phyloP scores from a whole-genome alignment of 2,888 invertebrate species.

The Alviniconcha strummeri region DNA sequence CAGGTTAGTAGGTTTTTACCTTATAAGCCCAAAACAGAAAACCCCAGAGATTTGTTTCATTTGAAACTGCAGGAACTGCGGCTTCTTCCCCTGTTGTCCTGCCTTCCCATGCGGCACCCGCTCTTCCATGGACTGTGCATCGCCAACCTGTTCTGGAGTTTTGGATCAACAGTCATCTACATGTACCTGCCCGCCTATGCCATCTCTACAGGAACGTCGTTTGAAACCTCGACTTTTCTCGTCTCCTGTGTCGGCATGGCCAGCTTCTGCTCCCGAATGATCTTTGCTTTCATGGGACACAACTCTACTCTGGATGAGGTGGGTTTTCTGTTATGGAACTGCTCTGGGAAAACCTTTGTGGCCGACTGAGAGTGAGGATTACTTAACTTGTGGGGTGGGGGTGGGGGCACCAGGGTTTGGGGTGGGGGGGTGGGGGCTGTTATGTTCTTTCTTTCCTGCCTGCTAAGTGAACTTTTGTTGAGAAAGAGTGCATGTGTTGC shows the following conservation, averaged over 20 bases:
- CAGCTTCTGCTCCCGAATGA: conserved; percentile 60
- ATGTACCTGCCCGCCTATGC: conserved; percentile 68
- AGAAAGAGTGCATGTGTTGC: not conserved
- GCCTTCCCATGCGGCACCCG: conserved; percentile 62
- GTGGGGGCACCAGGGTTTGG: not conserved
- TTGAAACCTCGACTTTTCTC: conserved; percentile 59
- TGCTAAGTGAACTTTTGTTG: not conserved
- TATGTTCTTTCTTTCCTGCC: not conserved
- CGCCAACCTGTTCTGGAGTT: conserved; percentile 69
- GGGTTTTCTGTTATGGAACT: not conserved
- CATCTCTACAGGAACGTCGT: conserved; percentile 57
- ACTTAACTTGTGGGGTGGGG: not conserved
- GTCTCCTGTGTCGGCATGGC: conserved; percentile 66
- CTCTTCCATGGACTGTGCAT: conserved; percentile 67
- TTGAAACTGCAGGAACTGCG: conserved; percentile 36
- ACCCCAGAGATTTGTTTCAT: too few relatives aligned
- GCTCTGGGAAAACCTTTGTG: not conserved
- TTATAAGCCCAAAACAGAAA: too few relatives aligned
- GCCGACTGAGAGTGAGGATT: not conserved
- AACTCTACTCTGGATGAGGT: conserved; percentile 66
- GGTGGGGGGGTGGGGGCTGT: not conserved
- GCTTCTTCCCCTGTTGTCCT: conserved; percentile 62
- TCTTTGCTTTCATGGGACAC: conserved; percentile 69
- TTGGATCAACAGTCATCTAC: conserved; percentile 67
- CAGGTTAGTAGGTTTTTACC: too few relatives aligned